Evolutionary conservation across 2,797 vertebrate species (phyloP).

Genomic region (Anguilla marmorata): DNA sequence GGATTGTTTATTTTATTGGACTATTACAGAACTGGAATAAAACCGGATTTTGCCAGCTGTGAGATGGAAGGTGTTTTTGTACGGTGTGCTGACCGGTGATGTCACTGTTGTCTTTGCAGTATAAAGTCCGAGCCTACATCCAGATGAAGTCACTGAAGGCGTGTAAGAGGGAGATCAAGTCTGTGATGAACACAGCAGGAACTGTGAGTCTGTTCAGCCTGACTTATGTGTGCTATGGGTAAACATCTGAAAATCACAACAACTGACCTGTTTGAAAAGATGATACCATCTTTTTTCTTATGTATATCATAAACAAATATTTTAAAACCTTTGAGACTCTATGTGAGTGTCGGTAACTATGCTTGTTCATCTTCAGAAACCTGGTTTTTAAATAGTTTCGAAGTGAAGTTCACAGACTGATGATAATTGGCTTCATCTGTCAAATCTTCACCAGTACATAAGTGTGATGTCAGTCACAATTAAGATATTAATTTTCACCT

Average conservation of each 20-base stretch:
- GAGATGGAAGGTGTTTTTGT: neutral
- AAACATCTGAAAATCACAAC: neutral
- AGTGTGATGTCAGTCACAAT: neutral
- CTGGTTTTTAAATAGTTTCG: neutral
- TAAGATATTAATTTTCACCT: neutral
- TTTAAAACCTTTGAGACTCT: neutral
- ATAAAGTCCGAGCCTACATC: constrained; percentile 96
- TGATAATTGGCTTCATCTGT: neutral
- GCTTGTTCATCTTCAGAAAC: neutral
- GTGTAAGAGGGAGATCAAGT: constrained; percentile 98
- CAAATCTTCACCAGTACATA: neutral
- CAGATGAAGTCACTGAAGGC: constrained; percentile 99
- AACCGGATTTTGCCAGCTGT: neutral
- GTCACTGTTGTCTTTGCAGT: constrained; percentile 69
- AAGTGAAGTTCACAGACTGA: neutral
- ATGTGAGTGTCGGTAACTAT: neutral
- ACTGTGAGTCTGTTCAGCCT: constrained; percentile 81
- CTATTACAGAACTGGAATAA: neutral
- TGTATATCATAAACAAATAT: neutral
- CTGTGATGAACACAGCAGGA: constrained; percentile 98
- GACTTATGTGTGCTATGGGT: neutral
- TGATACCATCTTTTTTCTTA: neutral
- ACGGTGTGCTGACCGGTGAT: neutral
- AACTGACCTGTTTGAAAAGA: neutral
- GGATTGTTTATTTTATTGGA: neutral